A percentile compares a stretch with the other conserved stretches of the same genome.
phyloP scores from a whole-genome alignment of 2,113 vertebrate genomes.

The Camelus dromedarius region DNA sequence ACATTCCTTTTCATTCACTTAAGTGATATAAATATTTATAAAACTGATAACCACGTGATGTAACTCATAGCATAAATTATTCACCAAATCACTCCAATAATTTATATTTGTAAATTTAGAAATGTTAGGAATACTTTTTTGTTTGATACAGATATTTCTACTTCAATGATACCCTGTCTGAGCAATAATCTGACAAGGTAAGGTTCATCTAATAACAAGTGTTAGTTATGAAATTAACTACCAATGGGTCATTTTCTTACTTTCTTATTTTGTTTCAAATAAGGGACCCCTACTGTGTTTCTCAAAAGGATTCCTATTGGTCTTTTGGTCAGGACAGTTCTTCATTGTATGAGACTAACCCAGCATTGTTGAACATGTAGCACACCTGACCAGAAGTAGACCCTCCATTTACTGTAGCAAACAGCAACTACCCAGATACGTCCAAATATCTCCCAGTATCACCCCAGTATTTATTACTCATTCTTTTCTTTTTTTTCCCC shows the following conservation, averaged over 20 bases:
- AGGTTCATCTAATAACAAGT: background rate
- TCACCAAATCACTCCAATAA: background rate
- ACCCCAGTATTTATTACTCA: background rate
- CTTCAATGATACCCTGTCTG: background rate
- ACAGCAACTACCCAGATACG: background rate
- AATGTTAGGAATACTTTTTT: background rate
- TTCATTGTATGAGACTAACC: background rate
- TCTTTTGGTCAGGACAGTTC: background rate
- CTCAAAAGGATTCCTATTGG: background rate
- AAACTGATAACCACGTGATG: background rate
- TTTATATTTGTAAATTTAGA: background rate
- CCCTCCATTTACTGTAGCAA: background rate
- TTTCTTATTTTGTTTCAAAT: background rate
- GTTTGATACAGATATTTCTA: background rate
- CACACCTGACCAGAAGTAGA: background rate
- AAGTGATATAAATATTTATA: background rate
- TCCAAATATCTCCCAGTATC: background rate
- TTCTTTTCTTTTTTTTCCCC: background rate
- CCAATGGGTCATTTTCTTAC: background rate
- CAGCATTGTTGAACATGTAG: background rate
- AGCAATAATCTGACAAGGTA: background rate
- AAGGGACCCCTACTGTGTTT: background rate
- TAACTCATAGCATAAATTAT: background rate
- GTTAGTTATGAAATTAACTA: background rate
- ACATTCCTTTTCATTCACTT: constrained; percentile 13